Conservation (phyloP, 2,113 vertebrate genomes). For the Cariama cristata region DNA sequence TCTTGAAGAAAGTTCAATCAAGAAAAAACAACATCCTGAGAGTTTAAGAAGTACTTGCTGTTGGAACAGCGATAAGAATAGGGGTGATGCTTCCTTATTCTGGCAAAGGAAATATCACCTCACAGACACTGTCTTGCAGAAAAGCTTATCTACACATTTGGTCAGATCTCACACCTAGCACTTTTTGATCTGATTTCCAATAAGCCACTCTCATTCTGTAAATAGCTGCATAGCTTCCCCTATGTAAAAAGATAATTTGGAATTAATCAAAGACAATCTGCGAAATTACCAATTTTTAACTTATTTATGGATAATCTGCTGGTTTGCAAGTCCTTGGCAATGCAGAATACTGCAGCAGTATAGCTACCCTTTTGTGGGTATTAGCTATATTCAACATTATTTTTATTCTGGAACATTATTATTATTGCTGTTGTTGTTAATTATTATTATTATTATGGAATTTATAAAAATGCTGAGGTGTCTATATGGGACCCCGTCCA, state of each 20-base stretch:
- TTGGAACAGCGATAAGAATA: neutral
- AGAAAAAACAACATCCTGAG: neutral
- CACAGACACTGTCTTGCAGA: neutral
- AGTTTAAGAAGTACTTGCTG: neutral
- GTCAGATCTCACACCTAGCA: neutral
- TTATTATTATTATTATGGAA: neutral
- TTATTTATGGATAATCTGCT: neutral
- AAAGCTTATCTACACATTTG: neutral
- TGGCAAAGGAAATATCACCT: neutral
- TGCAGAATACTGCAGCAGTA: neutral
- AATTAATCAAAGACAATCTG: neutral
- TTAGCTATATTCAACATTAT: neutral
- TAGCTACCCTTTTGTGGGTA: neutral
- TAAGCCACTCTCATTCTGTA: neutral
- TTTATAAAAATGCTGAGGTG: neutral
- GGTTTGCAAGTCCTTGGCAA: neutral
- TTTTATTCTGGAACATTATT: neutral
- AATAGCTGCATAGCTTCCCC: neutral
- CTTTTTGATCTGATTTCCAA: neutral
- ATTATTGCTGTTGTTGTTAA: rapidly evolving
- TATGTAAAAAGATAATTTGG: neutral
- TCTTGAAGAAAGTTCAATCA: neutral
- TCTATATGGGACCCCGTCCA: neutral
- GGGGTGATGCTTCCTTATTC: neutral
- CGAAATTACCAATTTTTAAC: neutral